Conservation (phyloP, 2,888 invertebrate species). For the Matsumyia berberina region DNA sequence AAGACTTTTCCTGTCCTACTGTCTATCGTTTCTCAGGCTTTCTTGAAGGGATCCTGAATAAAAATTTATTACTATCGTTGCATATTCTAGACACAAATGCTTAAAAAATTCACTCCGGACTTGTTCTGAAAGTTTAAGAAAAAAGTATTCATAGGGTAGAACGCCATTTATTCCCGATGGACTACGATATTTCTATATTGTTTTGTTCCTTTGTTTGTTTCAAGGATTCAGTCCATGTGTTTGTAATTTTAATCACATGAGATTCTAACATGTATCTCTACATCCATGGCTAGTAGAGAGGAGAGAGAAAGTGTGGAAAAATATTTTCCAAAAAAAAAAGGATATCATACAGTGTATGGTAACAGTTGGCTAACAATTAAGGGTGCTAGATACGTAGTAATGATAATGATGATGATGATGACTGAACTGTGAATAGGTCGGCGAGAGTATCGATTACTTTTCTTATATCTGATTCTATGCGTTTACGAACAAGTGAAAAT, state of each 20-base stretch:
- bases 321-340: constrained; percentile 34
- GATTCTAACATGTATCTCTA: constrained; percentile 33
- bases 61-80: no score
- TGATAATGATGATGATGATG: constrained; percentile 70
- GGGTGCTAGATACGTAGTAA: constrained; percentile 75
- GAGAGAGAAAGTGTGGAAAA: constrained; percentile 5
- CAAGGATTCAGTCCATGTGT: constrained; percentile 61
- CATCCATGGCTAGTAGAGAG: not conserved
- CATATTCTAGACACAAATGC: no score
- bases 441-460: constrained; percentile 69
- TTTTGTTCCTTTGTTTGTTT: constrained; percentile 20
- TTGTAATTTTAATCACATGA: constrained; percentile 71
- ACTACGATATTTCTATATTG: not conserved
- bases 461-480: constrained; percentile 24
- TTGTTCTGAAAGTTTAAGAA: no score
- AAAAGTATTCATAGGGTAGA: no score
- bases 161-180: no score
- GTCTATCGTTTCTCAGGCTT: no score
- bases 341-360: constrained; percentile 39
- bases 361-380: constrained; percentile 75
- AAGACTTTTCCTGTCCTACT: no score
- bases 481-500: constrained; percentile 56
- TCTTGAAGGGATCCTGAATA: no score
- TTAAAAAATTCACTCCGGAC: no score
- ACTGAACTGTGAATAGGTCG: constrained; percentile 65